Evolutionary conservation across 2,113 vertebrate species (phyloP).

Genomic region (Leptosomus discolor): DNA sequence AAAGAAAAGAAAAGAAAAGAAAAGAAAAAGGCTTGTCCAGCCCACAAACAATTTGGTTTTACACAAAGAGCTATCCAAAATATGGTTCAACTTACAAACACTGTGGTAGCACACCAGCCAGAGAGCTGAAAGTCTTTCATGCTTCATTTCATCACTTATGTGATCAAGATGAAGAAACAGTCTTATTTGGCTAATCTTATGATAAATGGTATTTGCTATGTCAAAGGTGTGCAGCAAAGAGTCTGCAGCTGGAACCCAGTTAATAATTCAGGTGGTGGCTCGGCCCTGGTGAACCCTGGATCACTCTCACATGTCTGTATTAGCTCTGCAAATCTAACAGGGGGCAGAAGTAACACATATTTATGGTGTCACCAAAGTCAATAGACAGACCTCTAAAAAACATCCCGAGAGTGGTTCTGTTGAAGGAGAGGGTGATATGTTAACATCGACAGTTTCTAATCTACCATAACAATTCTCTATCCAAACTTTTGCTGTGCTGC

Average conservation of each 20-base stretch:
- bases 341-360: conserved; percentile 1
- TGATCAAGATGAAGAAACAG: background rate
- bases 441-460: conserved; percentile 14
- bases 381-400: conserved; percentile 41
- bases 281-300: background rate
- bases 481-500: background rate
- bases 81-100: background rate
- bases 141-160: background rate
- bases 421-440: conserved; percentile 41
- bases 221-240: background rate
- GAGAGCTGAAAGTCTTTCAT: background rate
- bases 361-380: conserved; percentile 18
- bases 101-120: background rate
- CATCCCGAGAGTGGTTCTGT: background rate
- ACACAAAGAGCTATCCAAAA: background rate
- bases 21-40: background rate
- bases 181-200: background rate
- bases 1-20: too few species aligned
- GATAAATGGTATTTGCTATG: background rate
- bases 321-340: background rate
- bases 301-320: background rate
- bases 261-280: conserved; percentile 6
- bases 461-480: conserved; percentile 13
- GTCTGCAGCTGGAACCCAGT: background rate
- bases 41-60: background rate